Evolutionary conservation across 2,888 invertebrate species (phyloP), one percentile per base, ranked within the genome.

Genomic region (Pseudococcus jackbeardsleyi): DNA sequence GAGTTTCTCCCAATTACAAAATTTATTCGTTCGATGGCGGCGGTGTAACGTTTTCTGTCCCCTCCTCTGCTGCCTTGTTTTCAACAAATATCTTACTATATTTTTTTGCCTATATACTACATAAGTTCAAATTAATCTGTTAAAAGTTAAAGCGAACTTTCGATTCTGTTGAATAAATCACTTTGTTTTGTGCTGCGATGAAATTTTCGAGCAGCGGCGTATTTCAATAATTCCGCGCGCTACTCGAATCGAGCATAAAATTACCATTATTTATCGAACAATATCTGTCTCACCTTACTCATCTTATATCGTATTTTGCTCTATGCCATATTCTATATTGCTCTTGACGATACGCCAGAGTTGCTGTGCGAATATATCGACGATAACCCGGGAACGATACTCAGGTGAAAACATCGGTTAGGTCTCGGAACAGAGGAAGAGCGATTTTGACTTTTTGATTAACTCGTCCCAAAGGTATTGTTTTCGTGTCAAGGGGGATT

Each of bases 241-340:
- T 7, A 39, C 12, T 72, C 42, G 42, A 79, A 72, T 72, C n/a
- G 39, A 22, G 79, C 79, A 79, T 79, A 79, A 79, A 79, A 79
- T 79, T 79, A 79, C 42, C 79, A 79, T 79, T 79, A 79, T 46
- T 79, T 79, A 79, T 79, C 79, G 79, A n/a, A 39, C 12, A 79
- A 39, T 79, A 46, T 46, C 19, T 59, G 59, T 59, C 59, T 59
- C 59, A 19, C 19, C 9, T 59, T 19, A 19, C n/a, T n/a, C 59
- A 59, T 59, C 59, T 59, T 59, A 50, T 50, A 33, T 33, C 1
- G 26, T 50, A 17, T 50, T 50, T 50, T 50, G 17, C 17, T 50
- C 12, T 46, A 0, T 46, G 46, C 1, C 46, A 46, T 46, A 12
- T 11, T 64, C 15, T 64, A 33, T 64, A 15, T 64, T 19, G 64